Conservation (phyloP, 2,888 invertebrate species). For the Cybosia mesomella region DNA sequence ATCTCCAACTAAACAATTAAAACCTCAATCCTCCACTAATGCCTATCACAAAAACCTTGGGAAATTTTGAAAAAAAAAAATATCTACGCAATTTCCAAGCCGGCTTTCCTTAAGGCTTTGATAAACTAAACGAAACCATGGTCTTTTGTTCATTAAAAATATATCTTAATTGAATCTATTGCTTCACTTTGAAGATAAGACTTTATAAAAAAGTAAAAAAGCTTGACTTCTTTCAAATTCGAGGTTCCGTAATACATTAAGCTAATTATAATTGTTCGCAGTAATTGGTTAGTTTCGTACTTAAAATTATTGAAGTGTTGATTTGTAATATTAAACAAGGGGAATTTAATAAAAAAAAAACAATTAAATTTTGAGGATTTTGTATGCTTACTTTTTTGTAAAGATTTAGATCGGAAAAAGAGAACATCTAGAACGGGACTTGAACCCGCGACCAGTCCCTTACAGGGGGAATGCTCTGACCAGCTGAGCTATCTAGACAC, state of each 20-base stretch:
- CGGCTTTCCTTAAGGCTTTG: conserved; percentile 25
- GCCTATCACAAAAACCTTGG: conserved; percentile 9
- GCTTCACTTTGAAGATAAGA: conserved; percentile 45
- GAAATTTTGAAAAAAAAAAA: conserved; percentile 16
- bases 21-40: conserved; percentile 11
- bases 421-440: too few relatives aligned
- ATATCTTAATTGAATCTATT: conserved; percentile 64
- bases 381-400: too few relatives aligned
- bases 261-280: conserved; percentile 5
- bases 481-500: too few relatives aligned
- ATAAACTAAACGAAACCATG: conserved; percentile 49
- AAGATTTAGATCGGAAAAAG: too few relatives aligned
- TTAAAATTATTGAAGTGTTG: neutral
- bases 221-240: conserved; percentile 20
- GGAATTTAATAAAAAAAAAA: too few relatives aligned
- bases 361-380: too few relatives aligned
- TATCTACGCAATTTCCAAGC: conserved; percentile 29
- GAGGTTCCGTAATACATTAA: conserved; percentile 15
- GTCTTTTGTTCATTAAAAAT: conserved; percentile 58
- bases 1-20: conserved; percentile 3
- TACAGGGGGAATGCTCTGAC: too few relatives aligned
- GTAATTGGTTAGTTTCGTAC: neutral
- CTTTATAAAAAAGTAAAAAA: conserved; percentile 20
- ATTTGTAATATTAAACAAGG: too few relatives aligned
- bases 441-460: too few relatives aligned